Conservation (phyloP, 2,113 vertebrate genomes). For the Rhinolophus ferrumequinum region DNA sequence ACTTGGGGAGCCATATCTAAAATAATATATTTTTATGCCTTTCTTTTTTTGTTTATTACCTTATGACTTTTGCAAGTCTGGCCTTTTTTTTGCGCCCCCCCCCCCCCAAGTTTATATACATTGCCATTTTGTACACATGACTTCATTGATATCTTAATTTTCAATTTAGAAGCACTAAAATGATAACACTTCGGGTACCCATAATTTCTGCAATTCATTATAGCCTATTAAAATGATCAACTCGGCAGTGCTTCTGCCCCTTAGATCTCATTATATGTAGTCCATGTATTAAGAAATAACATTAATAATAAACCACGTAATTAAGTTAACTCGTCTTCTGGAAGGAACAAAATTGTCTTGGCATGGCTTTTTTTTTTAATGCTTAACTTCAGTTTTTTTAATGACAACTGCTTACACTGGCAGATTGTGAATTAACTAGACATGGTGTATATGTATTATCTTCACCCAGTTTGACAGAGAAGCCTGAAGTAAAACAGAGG, state of each 20-base stretch:
- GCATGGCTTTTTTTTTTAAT: neutral
- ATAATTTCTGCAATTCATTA: neutral
- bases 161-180: neutral
- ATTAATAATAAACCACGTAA: constrained; percentile 20
- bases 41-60: neutral
- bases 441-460: neutral
- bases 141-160: constrained; percentile 26
- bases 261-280: neutral
- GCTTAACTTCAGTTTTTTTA: neutral
- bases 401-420: neutral
- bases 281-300: neutral
- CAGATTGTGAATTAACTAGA: neutral
- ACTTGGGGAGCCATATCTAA: neutral
- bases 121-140: neutral
- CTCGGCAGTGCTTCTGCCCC: neutral
- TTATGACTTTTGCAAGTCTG: neutral
- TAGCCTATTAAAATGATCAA: neutral
- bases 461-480: neutral
- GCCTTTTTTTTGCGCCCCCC: too few species aligned
- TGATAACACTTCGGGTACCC: neutral
- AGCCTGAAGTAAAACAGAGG: neutral
- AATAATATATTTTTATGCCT: constrained; percentile 24
- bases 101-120: neutral
- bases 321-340: neutral
- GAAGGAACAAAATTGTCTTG: neutral